These are phyloP conservation scores for Gambelia wislizenii DNA, from an alignment of 2,797 vertebrate species.

Conservation along the genomic window DNA sequence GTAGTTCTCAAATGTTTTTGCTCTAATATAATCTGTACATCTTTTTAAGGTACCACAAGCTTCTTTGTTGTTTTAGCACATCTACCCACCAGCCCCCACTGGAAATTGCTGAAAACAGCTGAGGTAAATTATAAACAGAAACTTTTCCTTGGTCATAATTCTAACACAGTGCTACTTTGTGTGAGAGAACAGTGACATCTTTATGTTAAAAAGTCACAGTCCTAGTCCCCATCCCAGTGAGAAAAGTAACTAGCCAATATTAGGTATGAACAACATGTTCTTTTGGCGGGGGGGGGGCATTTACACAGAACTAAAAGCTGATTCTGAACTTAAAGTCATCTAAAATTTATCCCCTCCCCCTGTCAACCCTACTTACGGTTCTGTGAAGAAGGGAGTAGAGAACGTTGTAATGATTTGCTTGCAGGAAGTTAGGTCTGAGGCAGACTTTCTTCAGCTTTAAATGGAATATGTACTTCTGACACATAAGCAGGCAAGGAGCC, in stretches of 20 bases:
- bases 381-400: conserved; percentile 51
- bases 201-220: conserved; percentile 47
- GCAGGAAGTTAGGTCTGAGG: conserved; percentile 74
- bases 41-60: neutral
- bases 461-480: conserved; percentile 70
- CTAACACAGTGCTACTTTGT: conserved; percentile 10
- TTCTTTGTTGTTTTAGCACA: neutral
- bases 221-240: too few relatives aligned
- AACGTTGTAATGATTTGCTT: conserved; percentile 32
- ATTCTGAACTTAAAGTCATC: neutral
- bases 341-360: neutral
- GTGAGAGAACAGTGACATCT: conserved; percentile 2
- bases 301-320: neutral
- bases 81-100: neutral
- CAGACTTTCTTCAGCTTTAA: conserved; percentile 72
- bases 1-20: neutral
- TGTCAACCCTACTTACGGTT: conserved; percentile 69
- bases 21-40: neutral
- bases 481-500: conserved; percentile 77
- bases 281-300: neutral
- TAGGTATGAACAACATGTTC: conserved; percentile 26
- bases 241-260: neutral
- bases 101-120: conserved; percentile 19
- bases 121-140: conserved; percentile 2
- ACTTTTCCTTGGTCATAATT: neutral